Evolutionary conservation across 92 coral and sea anemone species (phyloP), one percentile per base, ranked within the genome.

Genomic region (Heteractis magnifica): DNA sequence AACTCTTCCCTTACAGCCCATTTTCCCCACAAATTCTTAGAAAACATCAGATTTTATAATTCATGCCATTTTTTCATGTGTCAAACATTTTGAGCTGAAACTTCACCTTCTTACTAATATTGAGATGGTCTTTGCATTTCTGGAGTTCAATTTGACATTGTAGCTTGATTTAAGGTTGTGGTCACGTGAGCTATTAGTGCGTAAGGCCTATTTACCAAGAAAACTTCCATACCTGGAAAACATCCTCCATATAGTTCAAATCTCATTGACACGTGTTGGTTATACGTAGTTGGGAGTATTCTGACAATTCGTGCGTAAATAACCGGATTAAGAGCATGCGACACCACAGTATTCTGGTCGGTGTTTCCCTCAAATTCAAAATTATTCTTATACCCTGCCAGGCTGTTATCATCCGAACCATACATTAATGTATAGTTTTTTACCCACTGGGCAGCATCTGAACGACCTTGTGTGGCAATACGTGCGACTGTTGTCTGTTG

Each of bases 291-390:
- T 62, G 70, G 70, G 10, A 0, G 10, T 18, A 62, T 62, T 23
- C 82, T 53, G 82, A 79, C 68, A 49, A 52, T 52, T 16, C 73
- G 50, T 15, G 82, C 52, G 62, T 9, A 48, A 51, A 79, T 79
- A 26, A 51, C 34, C 8, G 70, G 82, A 41, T 20, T 18, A 12
- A 79, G 52, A 18, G 26, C 19, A 20, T 79, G 9, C 9, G 7
- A 59, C 9, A 79, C 73, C 6, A 79, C 56, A 26, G 82, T 79
- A 79, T 79, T 58, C 64, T 21, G 49, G 51, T 79, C 82, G 51
- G 50, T 51, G 21, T 79, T 79, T 20, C 82, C 82, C 6, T 58
- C 7, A 53, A 79, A 79, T 79, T 52, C 51, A 8, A 6, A 62
- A 1, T 23, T 62, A 62, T 62, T 62, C 20, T 10, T 18, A 62